phyloP scores from a whole-genome alignment of 2,888 invertebrate genomes.

The Candidula unifasciata region DNA sequence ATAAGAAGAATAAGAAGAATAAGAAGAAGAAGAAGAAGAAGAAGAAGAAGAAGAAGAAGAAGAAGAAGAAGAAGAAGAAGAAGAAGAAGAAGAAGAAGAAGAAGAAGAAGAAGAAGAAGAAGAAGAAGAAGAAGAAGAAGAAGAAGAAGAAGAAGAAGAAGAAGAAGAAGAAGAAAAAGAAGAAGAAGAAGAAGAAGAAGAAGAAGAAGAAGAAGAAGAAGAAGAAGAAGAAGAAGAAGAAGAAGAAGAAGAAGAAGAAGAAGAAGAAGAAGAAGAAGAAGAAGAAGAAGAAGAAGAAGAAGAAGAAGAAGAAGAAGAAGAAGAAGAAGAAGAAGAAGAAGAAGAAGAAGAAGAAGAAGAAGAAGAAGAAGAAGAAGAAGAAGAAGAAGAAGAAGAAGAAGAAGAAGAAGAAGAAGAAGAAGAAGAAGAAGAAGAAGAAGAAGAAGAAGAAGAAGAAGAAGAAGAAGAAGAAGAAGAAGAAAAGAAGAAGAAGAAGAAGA shows the following conservation, averaged over 20 bases:
- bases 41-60: too few relatives aligned
- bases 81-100: neutral
- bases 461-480: neutral
- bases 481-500: neutral
- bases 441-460: conserved; percentile 10
- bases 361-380: neutral
- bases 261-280: neutral
- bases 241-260: neutral
- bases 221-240: neutral
- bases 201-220: neutral
- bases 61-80: neutral
- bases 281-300: neutral
- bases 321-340: neutral
- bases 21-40: too few relatives aligned
- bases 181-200: neutral
- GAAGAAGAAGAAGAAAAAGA: neutral
- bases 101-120: neutral
- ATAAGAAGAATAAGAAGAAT: too few relatives aligned
- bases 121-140: conserved; percentile 2
- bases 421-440: conserved; percentile 22
- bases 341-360: neutral
- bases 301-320: neutral
- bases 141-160: neutral
- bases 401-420: conserved; percentile 18
- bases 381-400: neutral